Evolutionary conservation across 2,888 invertebrate genomes (phyloP).

Genomic region (Melinopterus prodromus): DNA sequence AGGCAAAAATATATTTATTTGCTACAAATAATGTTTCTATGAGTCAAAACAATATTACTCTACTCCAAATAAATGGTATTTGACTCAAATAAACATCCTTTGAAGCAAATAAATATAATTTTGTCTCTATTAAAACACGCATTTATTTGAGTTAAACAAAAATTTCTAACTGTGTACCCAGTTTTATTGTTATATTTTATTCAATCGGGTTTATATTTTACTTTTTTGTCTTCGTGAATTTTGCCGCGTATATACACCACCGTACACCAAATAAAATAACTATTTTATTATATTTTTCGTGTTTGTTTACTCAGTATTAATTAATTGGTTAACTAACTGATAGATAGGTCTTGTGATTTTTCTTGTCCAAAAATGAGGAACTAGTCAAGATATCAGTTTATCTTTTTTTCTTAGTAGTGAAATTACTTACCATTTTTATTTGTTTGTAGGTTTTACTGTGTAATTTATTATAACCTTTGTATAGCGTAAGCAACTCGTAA

Average conservation of each 20-base stretch:
- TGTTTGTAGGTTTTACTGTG: not conserved
- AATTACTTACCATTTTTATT: not conserved
- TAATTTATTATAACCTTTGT: not conserved
- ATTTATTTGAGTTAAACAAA: too few species aligned
- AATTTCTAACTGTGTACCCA: too few species aligned
- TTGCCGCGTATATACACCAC: not conserved
- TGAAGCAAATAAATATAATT: too few species aligned
- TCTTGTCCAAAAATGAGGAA: not conserved
- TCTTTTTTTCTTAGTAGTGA: not conserved
- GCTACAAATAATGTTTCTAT: too few species aligned
- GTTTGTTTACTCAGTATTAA: not conserved
- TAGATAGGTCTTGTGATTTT: not conserved
- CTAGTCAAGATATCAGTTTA: not conserved
- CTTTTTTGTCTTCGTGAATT: not conserved
- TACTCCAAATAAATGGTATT: too few species aligned
- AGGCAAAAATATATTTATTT: too few species aligned
- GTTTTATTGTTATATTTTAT: too few species aligned
- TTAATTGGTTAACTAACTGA: not conserved
- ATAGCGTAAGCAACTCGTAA: conserved; percentile 4
- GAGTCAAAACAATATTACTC: too few species aligned
- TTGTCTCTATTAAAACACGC: too few species aligned
- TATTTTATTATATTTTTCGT: not conserved
- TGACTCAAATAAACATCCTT: too few species aligned
- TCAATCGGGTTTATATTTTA: too few species aligned
- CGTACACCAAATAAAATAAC: not conserved